phyloP scores from a whole-genome alignment of 53 echinoderm and acorn worm genomes.

The Holothuria leucospilota region DNA sequence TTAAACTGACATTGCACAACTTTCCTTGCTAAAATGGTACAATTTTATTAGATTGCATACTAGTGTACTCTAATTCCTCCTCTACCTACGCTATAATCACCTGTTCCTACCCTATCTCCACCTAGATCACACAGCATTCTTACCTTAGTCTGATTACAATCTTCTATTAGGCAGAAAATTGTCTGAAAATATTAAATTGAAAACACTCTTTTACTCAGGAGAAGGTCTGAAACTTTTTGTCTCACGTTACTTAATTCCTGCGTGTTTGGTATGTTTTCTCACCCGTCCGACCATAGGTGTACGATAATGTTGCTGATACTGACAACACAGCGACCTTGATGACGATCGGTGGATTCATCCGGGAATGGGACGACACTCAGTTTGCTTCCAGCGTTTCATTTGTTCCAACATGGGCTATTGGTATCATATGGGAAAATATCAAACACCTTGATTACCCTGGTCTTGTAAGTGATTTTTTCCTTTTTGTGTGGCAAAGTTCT shows the following conservation, averaged over 20 bases:
- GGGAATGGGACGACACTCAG: background rate
- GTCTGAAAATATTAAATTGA: background rate
- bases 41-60: no score
- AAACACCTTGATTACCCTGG: no score
- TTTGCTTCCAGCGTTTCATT: slow-evolving; percentile 1
- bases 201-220: background rate
- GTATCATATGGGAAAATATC: background rate
- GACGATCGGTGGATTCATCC: background rate
- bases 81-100: no score
- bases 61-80: background rate
- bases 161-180: background rate
- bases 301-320: background rate
- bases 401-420: slow-evolving; percentile 4
- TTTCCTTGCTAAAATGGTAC: no score
- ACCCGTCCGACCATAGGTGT: background rate
- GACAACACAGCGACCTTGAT: background rate
- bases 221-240: background rate
- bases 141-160: no score
- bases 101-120: no score
- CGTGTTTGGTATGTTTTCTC: no score
- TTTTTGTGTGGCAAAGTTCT: no score
- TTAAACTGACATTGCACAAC: no score
- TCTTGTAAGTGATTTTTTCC: no score
- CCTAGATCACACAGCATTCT: no score
- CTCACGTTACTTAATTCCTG: no score